Conservation (phyloP, 1,140 invertebrate species). For the Ceratina australensis region DNA sequence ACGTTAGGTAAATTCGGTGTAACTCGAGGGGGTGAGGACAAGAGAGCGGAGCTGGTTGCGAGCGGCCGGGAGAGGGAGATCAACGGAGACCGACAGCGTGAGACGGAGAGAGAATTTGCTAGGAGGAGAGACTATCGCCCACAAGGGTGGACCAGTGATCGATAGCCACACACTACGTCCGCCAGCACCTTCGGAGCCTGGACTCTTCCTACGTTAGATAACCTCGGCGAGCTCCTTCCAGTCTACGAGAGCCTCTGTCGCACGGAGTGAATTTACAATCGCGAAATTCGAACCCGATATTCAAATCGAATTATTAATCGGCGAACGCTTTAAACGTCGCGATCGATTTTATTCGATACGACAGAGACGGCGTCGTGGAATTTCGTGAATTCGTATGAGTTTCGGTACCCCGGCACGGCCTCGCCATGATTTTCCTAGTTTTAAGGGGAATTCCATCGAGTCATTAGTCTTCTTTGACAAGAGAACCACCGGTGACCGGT, state of each 20-base stretch:
- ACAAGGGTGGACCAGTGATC: conserved; percentile 69
- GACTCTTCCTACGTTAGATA: conserved; percentile 60
- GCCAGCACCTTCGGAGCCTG: conserved; percentile 62
- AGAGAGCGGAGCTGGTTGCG: conserved; percentile 52
- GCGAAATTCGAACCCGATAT: conserved; percentile 10
- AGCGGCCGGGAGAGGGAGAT: conserved; percentile 22
- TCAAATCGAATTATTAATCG: neutral
- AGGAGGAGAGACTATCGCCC: conserved; percentile 62
- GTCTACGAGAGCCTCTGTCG: conserved; percentile 14
- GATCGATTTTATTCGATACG: neutral
- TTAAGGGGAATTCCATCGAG: conserved; percentile 33
- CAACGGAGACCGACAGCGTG: conserved; percentile 10
- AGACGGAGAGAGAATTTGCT: conserved; percentile 53
- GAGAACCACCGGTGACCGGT: conserved; percentile 22
- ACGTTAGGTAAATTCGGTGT: conserved; percentile 76
- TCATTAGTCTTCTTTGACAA: conserved; percentile 56
- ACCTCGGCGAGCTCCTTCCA: conserved; percentile 47
- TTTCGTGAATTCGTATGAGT: neutral
- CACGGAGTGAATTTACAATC: conserved; percentile 21
- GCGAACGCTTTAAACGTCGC: neutral
- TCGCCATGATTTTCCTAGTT: conserved; percentile 23
- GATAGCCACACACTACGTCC: conserved; percentile 69
- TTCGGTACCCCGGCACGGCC: neutral
- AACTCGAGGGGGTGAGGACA: conserved; percentile 70
- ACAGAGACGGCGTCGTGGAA: neutral